phyloP scores from a whole-genome alignment of 2,113 vertebrate genomes.

The Epinephelus fuscoguttatus region DNA sequence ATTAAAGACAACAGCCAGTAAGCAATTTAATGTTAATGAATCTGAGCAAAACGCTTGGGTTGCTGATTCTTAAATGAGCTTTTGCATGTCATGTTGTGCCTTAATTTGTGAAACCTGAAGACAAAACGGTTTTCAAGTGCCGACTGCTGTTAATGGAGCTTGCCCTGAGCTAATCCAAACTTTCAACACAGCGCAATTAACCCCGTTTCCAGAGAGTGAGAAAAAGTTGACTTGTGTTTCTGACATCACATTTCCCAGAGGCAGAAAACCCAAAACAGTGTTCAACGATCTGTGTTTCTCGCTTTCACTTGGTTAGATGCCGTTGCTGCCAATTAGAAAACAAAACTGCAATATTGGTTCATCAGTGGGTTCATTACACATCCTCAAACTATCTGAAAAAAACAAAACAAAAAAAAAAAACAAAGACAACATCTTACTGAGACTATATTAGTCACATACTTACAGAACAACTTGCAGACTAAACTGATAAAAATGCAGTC shows the following conservation, averaged over 20 bases:
- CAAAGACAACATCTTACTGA: neutral
- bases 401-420: no score
- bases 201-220: slow-evolving; percentile 28
- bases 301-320: neutral
- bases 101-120: slow-evolving; percentile 27
- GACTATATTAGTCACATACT: neutral
- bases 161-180: slow-evolving; percentile 35
- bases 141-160: slow-evolving; percentile 40
- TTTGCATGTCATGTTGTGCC: neutral
- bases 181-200: slow-evolving; percentile 58
- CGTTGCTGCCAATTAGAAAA: neutral
- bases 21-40: slow-evolving; percentile 44
- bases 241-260: slow-evolving; percentile 20
- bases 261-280: slow-evolving; percentile 20
- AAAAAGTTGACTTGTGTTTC: slow-evolving; percentile 35
- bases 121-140: slow-evolving; percentile 8
- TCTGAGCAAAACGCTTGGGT: slow-evolving; percentile 16
- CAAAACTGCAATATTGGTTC: neutral
- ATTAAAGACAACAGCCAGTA: slow-evolving; percentile 41
- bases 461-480: neutral
- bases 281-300: neutral
- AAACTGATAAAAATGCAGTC: slow-evolving; percentile 27
- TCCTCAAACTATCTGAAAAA: neutral
- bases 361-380: neutral
- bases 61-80: slow-evolving; percentile 38